These are phyloP conservation scores for Sturnus vulgaris DNA, from an alignment of 2,113 vertebrate genomes.

Conservation along the genomic window DNA sequence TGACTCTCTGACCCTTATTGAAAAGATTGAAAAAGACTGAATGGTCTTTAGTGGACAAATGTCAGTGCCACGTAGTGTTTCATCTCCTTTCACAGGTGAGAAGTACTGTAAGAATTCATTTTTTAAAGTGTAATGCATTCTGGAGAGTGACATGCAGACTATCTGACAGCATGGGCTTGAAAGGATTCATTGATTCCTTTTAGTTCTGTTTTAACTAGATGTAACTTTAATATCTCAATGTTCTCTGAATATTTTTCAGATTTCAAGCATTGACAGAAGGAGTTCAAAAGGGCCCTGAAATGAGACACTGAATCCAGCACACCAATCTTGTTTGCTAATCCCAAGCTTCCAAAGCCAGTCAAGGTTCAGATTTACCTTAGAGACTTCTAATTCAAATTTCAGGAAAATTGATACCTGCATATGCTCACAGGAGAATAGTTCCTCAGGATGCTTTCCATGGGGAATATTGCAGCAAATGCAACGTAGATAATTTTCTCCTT, in stretches of 20 bases:
- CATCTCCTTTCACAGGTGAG: not conserved
- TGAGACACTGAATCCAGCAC: not conserved
- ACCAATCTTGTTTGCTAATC: not conserved
- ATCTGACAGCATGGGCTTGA: not conserved
- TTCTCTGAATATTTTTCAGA: not conserved
- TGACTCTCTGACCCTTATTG: not conserved
- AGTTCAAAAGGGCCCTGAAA: not conserved
- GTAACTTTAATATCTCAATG: not conserved
- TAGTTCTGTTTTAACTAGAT: not conserved
- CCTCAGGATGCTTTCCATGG: not conserved
- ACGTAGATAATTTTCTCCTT: not conserved
- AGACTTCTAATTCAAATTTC: not conserved
- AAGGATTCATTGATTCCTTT: not conserved
- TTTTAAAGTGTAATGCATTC: not conserved
- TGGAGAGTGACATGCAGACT: not conserved
- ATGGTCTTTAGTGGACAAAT: not conserved
- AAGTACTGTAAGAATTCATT: not conserved
- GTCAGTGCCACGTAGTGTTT: not conserved
- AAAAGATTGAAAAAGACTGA: not conserved
- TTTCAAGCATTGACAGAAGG: not conserved
- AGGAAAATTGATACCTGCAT: not conserved
- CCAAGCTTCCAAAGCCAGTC: not conserved
- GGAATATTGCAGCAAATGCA: not conserved
- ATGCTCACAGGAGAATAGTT: accelerated
- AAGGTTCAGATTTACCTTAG: not conserved